Conservation (phyloP, 2,797 vertebrate genomes). For the Ceyx erithaca region DNA sequence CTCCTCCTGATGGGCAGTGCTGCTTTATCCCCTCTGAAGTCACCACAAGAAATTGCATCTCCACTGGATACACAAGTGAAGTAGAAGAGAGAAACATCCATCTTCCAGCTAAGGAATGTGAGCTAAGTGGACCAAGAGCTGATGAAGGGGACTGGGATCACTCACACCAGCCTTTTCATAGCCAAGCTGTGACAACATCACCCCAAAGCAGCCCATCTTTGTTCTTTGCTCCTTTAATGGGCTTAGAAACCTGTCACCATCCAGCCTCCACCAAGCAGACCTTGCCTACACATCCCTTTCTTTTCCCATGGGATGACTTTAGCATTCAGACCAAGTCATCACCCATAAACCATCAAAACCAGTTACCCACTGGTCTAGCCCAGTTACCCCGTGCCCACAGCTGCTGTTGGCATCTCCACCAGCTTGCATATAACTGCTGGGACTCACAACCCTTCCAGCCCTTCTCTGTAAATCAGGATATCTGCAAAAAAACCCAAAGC, state of each 20-base stretch:
- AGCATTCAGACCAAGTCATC: neutral
- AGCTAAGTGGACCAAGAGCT: neutral
- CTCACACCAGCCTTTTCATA: neutral
- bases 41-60: neutral
- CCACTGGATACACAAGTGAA: neutral
- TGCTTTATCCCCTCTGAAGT: neutral
- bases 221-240: neutral
- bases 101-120: neutral
- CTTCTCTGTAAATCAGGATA: neutral
- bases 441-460: neutral
- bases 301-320: neutral
- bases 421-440: neutral
- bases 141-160: neutral
- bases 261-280: neutral
- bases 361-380: neutral
- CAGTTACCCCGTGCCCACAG: neutral
- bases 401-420: neutral
- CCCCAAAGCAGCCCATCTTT: neutral
- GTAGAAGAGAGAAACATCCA: neutral
- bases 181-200: neutral
- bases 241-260: neutral
- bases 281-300: neutral
- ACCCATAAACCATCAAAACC: neutral
- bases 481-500: neutral
- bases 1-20: neutral